Percentiles rank a stretch among this genome's conserved stretches.
Evolutionary conservation across 2,797 vertebrate species (phyloP).

Genomic region (Phalanger gymnotis): DNA sequence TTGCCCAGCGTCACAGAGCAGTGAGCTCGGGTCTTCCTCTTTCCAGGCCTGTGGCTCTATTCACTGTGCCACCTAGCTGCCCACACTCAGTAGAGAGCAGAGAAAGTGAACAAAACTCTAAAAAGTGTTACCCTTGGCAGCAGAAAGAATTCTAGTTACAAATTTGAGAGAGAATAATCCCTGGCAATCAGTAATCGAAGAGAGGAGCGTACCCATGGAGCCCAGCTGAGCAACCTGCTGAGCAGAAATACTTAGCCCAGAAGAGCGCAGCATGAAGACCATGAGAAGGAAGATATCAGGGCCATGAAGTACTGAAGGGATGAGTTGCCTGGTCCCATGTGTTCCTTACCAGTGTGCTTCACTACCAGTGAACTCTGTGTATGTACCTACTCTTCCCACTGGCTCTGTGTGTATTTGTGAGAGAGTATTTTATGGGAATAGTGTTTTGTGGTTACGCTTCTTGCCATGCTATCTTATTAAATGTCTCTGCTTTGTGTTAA

Average conservation of each 20-base stretch:
- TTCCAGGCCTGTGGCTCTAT: neutral
- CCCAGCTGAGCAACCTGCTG: neutral
- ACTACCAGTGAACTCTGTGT: neutral
- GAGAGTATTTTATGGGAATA: neutral
- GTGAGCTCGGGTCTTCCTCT: neutral
- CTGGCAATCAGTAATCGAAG: neutral
- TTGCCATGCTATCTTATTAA: neutral
- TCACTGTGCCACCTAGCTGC: neutral
- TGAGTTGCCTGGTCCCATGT: neutral
- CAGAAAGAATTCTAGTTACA: neutral
- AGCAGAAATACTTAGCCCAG: neutral
- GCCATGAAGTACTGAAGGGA: neutral
- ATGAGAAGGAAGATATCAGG: neutral
- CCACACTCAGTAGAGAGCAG: neutral
- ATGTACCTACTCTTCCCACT: neutral
- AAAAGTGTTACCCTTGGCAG: neutral
- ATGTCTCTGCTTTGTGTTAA: neutral
- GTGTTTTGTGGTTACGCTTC: neutral
- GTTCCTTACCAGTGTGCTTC: neutral
- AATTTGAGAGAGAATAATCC: neutral
- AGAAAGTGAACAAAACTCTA: neutral
- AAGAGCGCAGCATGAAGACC: neutral
- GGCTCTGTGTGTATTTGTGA: neutral
- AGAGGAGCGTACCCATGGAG: neutral
- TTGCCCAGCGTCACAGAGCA: neutral